phyloP scores from a whole-genome alignment of 2,888 invertebrate genomes.

The Drosophila rellima region DNA sequence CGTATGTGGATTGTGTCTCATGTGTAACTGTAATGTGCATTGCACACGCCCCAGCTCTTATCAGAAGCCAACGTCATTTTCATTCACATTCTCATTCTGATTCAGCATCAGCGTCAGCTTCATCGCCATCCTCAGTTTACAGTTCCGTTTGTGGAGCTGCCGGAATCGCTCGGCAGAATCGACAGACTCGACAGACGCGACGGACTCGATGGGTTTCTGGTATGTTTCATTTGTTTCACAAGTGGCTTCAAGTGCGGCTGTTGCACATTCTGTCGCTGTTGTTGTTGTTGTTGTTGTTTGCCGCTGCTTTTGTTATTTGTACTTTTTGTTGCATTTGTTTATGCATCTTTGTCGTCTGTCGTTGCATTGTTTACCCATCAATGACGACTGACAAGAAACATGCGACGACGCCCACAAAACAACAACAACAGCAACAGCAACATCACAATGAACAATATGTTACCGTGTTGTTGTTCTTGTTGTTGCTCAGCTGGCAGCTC shows the following conservation, averaged over 20 bases:
- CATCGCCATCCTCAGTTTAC: constrained; percentile 45
- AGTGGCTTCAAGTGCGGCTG: constrained; percentile 67
- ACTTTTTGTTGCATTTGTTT: constrained; percentile 71
- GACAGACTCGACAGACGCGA: constrained; percentile 38
- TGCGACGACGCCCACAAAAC: constrained; percentile 70
- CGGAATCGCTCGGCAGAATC: constrained; percentile 60
- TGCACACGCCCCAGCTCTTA: constrained; percentile 50
- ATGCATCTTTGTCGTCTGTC: constrained; percentile 75
- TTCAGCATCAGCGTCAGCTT: constrained; percentile 8
- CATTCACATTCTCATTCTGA: constrained; percentile 23
- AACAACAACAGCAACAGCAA: constrained; percentile 44
- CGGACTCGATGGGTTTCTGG: constrained; percentile 44
- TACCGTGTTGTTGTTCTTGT: constrained; percentile 8
- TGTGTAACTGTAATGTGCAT: constrained; percentile 15
- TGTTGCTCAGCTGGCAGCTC: constrained; percentile 50
- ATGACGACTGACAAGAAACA: constrained; percentile 78
- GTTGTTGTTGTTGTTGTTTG: constrained; percentile 20
- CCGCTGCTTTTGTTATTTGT: constrained; percentile 33
- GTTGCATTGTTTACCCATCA: constrained; percentile 76
- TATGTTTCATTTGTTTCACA: constrained; percentile 76
- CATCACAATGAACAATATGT: constrained; percentile 16
- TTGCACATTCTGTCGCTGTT: constrained; percentile 25
- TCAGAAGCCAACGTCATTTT: constrained; percentile 51
- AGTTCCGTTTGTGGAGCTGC: constrained; percentile 68
- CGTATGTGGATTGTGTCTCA: constrained; percentile 29